Evolutionary conservation across 2,888 invertebrate genomes (phyloP).

Genomic region (Bellardia bayeri): DNA sequence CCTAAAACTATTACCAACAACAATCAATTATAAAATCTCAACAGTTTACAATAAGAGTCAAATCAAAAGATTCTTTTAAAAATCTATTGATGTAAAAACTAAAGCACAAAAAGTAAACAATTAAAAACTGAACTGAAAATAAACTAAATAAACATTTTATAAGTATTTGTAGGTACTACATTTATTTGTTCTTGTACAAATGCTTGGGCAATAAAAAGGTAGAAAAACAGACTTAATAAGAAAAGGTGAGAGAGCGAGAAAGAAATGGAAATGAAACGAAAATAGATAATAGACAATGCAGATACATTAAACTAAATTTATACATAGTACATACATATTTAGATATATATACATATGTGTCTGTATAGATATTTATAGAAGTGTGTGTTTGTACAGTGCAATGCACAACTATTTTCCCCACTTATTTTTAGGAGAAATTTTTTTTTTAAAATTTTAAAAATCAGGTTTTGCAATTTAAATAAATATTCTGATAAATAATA

Average conservation of each 20-base stretch:
- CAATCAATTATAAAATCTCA: conserved; percentile 80
- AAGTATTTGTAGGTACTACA: neutral
- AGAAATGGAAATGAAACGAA: neutral
- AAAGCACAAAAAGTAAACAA: neutral
- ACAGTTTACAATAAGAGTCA: conserved; percentile 76
- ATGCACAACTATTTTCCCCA: too few relatives aligned
- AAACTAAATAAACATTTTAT: conserved; percentile 35
- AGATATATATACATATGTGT: neutral
- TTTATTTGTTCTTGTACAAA: neutral
- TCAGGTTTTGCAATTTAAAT: too few relatives aligned
- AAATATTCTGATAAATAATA: too few relatives aligned
- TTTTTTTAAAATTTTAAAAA: too few relatives aligned
- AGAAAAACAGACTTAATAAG: neutral
- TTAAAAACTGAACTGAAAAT: conserved; percentile 30
- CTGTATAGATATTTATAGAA: too few relatives aligned
- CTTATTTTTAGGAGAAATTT: too few relatives aligned
- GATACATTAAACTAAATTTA: neutral
- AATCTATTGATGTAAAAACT: conserved; percentile 35
- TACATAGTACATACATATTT: neutral
- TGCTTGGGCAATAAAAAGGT: neutral
- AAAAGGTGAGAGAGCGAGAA: neutral
- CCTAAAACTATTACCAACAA: conserved; percentile 56
- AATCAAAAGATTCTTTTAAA: conserved; percentile 49
- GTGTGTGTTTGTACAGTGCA: too few relatives aligned
- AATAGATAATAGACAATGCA: neutral